phyloP scores from a whole-genome alignment of 2,888 invertebrate genomes.

The Polyommatus iphigenia region DNA sequence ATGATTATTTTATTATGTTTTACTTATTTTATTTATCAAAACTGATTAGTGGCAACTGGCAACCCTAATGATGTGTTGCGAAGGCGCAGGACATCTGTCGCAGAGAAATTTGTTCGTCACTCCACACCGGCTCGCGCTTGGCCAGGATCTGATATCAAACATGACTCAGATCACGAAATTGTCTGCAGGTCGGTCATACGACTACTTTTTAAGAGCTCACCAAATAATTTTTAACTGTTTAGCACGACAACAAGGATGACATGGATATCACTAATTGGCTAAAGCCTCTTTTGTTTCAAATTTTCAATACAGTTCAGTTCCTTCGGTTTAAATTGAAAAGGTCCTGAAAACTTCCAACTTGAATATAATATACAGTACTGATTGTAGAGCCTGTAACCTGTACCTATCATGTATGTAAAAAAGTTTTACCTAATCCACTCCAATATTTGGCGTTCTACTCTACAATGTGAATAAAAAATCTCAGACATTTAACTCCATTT shows the following conservation, averaged over 20 bases:
- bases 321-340: no score
- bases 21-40: neutral
- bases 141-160: neutral
- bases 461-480: neutral
- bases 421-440: no score
- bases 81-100: constrained; percentile 62
- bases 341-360: no score
- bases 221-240: neutral
- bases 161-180: neutral
- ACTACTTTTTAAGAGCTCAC: neutral
- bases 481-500: neutral
- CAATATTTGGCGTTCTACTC: neutral
- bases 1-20: no score
- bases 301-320: no score
- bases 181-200: neutral
- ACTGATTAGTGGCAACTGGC: constrained; percentile 46
- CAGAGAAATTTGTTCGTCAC: constrained; percentile 52
- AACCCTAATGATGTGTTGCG: constrained; percentile 51
- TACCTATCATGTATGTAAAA: no score
- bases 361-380: no score
- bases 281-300: no score
- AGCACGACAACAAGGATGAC: neutral
- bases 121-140: constrained; percentile 42
- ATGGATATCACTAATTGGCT: no score
- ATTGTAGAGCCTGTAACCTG: no score